These are phyloP conservation scores for Steatornis caripensis DNA, from an alignment of 2,113 vertebrate genomes.

Conservation along the genomic window DNA sequence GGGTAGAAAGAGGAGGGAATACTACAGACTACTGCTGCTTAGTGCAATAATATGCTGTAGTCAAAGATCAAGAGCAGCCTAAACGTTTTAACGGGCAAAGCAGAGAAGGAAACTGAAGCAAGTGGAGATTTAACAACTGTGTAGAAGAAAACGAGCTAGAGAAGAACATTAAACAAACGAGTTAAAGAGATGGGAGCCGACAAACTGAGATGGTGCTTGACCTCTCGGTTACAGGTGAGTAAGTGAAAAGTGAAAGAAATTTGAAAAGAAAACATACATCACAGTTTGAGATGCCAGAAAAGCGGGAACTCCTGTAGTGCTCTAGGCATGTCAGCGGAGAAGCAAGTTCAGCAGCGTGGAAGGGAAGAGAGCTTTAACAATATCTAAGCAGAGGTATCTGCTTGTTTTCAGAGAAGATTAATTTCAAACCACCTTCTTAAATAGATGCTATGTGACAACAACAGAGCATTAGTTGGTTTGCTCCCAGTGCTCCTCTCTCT, in stretches of 20 bases:
- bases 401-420: not conserved
- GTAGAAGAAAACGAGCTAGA: not conserved
- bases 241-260: not conserved
- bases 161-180: not conserved
- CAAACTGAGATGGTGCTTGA: not conserved
- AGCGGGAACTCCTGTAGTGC: not conserved
- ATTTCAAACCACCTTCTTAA: not conserved
- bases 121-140: not conserved
- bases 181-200: not conserved
- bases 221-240: not conserved
- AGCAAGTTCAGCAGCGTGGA: not conserved
- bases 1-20: not conserved
- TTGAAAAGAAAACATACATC: not conserved
- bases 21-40: not conserved
- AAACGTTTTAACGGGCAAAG: not conserved
- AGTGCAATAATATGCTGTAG: accelerated
- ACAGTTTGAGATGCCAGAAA: not conserved
- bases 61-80: not conserved
- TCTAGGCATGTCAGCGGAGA: not conserved
- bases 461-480: not conserved
- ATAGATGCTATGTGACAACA: not conserved
- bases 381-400: not conserved
- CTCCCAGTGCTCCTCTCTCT: not conserved
- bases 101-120: not conserved
- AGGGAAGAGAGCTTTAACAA: not conserved